Evolutionary conservation across 2,888 invertebrate genomes (phyloP).

Genomic region (Philereme transversata): DNA sequence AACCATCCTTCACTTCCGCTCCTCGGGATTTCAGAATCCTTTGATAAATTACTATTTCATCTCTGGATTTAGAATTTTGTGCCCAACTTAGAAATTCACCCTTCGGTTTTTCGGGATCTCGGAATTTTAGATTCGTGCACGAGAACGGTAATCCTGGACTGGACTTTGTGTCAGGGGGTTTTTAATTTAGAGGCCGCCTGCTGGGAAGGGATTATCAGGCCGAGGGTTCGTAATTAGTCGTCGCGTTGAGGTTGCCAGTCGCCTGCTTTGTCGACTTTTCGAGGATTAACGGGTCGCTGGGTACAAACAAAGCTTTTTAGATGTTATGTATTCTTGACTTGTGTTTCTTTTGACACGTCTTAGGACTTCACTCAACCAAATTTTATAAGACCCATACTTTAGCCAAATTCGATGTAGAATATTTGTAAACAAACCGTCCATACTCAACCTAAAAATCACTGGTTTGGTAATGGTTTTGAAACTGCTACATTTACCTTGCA

Average conservation of each 20-base stretch:
- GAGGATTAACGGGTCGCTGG: slow-evolving; percentile 54
- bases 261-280: slow-evolving; percentile 55
- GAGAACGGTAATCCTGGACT: slow-evolving; percentile 69
- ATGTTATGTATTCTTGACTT: slow-evolving; percentile 33
- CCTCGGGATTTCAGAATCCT: slow-evolving; percentile 74
- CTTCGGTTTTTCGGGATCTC: slow-evolving; percentile 52
- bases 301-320: slow-evolving; percentile 35
- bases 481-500: no score
- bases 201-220: slow-evolving; percentile 79
- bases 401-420: background rate
- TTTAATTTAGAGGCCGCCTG: slow-evolving; percentile 80
- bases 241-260: slow-evolving; percentile 57
- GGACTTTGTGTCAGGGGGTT: slow-evolving; percentile 70
- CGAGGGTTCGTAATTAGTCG: slow-evolving; percentile 75
- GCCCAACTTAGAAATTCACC: slow-evolving; percentile 64
- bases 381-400: background rate
- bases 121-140: slow-evolving; percentile 47
- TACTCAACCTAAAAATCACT: no score
- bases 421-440: no score
- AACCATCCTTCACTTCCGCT: slow-evolving; percentile 69
- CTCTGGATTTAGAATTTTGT: slow-evolving; percentile 72
- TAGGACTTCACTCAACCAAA: slow-evolving; percentile 5
- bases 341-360: slow-evolving; percentile 25
- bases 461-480: no score
- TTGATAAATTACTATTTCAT: slow-evolving; percentile 83